Percentiles rank a stretch among this genome's conserved stretches.
Conservation (phyloP, 1,140 invertebrate species). For the Hycleus cichorii region DNA sequence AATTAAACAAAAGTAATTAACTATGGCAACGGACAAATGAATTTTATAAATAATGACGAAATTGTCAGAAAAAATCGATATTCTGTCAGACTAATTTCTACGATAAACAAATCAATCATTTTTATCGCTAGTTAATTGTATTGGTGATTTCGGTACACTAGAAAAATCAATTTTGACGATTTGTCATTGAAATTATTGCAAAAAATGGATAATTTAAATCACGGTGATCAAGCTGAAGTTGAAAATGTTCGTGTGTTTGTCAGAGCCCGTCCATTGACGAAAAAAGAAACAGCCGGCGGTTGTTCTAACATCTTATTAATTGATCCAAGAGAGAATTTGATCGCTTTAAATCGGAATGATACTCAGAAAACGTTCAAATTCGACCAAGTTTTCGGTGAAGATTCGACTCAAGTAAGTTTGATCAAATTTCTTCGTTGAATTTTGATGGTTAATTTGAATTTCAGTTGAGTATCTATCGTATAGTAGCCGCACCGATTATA, state of each 20-base stretch:
- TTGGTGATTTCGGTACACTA: too few species aligned
- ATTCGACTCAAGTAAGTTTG: constrained; percentile 66
- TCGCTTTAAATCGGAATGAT: constrained; percentile 68
- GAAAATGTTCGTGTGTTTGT: constrained; percentile 80
- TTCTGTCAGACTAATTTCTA: too few species aligned
- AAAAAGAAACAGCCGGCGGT: constrained; percentile 63
- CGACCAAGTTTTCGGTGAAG: constrained; percentile 83
- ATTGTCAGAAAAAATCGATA: too few species aligned
- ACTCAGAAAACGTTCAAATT: constrained; percentile 80
- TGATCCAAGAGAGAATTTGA: constrained; percentile 65
- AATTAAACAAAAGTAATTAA: too few species aligned
- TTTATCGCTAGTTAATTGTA: too few species aligned
- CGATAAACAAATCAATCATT: too few species aligned
- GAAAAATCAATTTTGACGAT: too few species aligned
- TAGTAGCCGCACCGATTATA: constrained; percentile 88
- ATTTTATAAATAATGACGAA: too few species aligned
- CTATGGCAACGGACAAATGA: too few species aligned
- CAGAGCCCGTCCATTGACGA: constrained; percentile 77
- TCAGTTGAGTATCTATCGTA: constrained; percentile 85
- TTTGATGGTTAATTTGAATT: constrained; percentile 18
- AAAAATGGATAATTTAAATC: constrained; percentile 26
- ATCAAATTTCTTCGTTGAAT: neutral
- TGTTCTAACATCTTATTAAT: constrained; percentile 64
- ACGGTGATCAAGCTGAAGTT: constrained; percentile 37
- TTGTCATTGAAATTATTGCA: neutral